phyloP scores from a whole-genome alignment of 2,888 invertebrate species.

The Neria commutata region DNA sequence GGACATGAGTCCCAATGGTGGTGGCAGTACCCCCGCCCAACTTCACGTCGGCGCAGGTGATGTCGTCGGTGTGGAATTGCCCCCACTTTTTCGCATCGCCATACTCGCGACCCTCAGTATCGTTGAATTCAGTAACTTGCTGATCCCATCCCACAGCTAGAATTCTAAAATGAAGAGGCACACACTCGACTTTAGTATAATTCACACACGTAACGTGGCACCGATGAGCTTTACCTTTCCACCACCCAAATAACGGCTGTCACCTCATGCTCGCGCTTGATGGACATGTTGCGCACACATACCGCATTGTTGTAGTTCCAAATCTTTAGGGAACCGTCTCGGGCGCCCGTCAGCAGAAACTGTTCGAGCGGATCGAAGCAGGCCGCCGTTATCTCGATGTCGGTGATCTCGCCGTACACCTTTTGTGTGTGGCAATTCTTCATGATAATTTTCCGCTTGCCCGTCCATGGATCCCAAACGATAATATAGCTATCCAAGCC shows the following conservation, averaged over 20 bases:
- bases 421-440: slow-evolving; percentile 73
- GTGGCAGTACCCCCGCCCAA: slow-evolving; percentile 75
- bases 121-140: slow-evolving; percentile 72
- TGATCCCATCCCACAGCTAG: slow-evolving; percentile 81
- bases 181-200: neutral
- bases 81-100: slow-evolving; percentile 74
- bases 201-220: neutral
- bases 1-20: too few species aligned
- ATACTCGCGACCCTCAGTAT: slow-evolving; percentile 64
- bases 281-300: slow-evolving; percentile 72
- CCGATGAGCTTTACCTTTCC: slow-evolving; percentile 61
- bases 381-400: slow-evolving; percentile 57
- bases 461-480: slow-evolving; percentile 78
- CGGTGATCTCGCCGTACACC: slow-evolving; percentile 68
- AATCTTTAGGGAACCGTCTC: slow-evolving; percentile 76
- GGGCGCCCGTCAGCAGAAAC: slow-evolving; percentile 77
- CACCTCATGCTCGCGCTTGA: slow-evolving; percentile 68
- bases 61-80: slow-evolving; percentile 74
- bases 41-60: slow-evolving; percentile 72
- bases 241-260: slow-evolving; percentile 68
- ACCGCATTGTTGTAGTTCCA: slow-evolving; percentile 87
- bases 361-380: slow-evolving; percentile 73
- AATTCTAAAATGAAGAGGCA: slow-evolving; percentile 65
- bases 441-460: slow-evolving; percentile 72
- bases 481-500: slow-evolving; percentile 82